Evolutionary conservation across 2,113 vertebrate genomes (phyloP).

Genomic region (Entomyzon cyanotis): DNA sequence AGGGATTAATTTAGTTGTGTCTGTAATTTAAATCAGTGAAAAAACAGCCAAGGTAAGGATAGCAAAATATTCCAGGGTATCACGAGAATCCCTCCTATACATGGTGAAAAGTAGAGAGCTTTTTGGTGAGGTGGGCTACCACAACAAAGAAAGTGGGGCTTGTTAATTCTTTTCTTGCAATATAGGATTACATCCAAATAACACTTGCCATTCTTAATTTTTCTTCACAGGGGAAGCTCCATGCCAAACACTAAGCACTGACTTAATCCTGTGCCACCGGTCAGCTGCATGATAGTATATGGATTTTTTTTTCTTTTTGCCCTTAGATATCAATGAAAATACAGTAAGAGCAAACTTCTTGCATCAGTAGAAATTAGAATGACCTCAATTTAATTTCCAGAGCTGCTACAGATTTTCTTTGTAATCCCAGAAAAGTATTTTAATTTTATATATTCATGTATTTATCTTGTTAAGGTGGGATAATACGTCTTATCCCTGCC

Average conservation of each 20-base stretch:
- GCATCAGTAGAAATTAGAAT: not conserved
- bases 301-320: not conserved
- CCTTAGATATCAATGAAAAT: not conserved
- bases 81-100: accelerated
- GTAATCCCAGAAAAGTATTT: not conserved
- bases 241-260: not conserved
- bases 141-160: not conserved
- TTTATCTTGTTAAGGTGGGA: not conserved
- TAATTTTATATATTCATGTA: not conserved
- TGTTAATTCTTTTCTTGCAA: not conserved
- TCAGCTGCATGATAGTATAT: not conserved
- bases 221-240: not conserved
- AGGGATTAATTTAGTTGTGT: not conserved
- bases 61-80: not conserved
- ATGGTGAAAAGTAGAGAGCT: not conserved
- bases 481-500: not conserved
- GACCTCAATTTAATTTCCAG: not conserved
- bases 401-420: not conserved
- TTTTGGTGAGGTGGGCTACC: not conserved
- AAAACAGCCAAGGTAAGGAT: not conserved
- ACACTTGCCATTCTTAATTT: not conserved
- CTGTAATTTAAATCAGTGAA: not conserved
- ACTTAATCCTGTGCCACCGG: not conserved
- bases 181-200: not conserved
- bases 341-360: not conserved